Conservation (phyloP, 2,113 vertebrate species). For the Laticauda laticaudata region DNA sequence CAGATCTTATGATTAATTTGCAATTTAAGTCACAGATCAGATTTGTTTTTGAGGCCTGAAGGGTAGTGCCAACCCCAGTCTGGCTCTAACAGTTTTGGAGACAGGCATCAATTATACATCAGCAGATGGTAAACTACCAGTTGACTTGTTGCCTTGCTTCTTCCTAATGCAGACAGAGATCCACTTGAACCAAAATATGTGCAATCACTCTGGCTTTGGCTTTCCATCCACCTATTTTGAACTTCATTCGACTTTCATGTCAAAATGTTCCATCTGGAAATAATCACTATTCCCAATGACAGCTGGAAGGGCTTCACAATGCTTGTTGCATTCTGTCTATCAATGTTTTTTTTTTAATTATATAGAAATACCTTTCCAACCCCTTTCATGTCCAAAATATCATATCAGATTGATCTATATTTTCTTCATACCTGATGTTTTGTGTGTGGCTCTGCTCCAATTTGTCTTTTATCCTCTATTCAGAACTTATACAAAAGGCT, state of each 20-base stretch:
- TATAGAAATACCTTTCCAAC: neutral
- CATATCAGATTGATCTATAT: neutral
- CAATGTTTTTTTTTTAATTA: neutral
- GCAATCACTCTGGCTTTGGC: neutral
- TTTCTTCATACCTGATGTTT: neutral
- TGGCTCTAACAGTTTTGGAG: neutral
- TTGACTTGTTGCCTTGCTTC: neutral
- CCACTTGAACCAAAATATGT: conserved; percentile 9
- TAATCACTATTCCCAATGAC: neutral
- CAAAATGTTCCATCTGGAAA: neutral
- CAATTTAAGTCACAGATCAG: neutral
- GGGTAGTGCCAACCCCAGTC: neutral
- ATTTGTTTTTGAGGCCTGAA: neutral
- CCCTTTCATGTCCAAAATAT: neutral
- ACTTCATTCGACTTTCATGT: neutral
- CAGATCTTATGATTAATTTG: neutral
- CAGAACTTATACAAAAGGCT: neutral
- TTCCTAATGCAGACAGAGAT: neutral
- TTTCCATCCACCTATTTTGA: neutral
- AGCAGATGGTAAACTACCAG: neutral
- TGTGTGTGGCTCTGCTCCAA: neutral
- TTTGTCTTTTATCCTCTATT: neutral
- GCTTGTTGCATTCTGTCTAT: neutral
- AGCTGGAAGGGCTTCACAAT: neutral
- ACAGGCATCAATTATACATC: neutral